phyloP scores from a whole-genome alignment of 2,888 invertebrate species.

The Drosophila prostipennis region DNA sequence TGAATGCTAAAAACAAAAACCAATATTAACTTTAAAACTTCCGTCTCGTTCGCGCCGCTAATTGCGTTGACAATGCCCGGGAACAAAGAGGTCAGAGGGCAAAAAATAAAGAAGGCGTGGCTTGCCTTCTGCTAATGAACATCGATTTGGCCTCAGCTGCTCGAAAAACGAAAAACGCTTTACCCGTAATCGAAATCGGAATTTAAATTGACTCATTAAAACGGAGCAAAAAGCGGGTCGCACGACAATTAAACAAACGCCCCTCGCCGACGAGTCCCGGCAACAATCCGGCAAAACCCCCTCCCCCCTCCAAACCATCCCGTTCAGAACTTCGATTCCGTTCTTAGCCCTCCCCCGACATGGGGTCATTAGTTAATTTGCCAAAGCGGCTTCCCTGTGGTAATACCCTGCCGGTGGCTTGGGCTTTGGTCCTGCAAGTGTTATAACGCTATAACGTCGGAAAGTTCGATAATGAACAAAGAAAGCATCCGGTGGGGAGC shows the following conservation, averaged over 20 bases:
- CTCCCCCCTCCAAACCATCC: neutral
- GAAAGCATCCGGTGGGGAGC: slow-evolving; percentile 10
- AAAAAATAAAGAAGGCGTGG: slow-evolving; percentile 46
- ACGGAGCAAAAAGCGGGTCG: slow-evolving; percentile 76
- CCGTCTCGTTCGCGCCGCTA: slow-evolving; percentile 48
- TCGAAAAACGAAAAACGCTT: slow-evolving; percentile 49
- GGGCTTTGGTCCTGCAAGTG: slow-evolving; percentile 13
- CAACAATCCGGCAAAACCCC: slow-evolving; percentile 2
- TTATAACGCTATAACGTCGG: slow-evolving; percentile 14
- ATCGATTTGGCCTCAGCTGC: slow-evolving; percentile 72
- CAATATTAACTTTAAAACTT: slow-evolving; percentile 70
- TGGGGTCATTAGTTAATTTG: slow-evolving; percentile 79
- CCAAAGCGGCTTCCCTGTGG: slow-evolving; percentile 59
- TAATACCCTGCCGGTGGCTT: slow-evolving; percentile 30
- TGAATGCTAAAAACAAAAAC: slow-evolving; percentile 50
- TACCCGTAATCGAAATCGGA: slow-evolving; percentile 77
- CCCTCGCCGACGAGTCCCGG: slow-evolving; percentile 18
- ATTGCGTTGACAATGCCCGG: slow-evolving; percentile 70
- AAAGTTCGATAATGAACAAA: slow-evolving; percentile 36
- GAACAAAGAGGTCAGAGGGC: slow-evolving; percentile 43
- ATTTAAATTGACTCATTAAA: slow-evolving; percentile 80
- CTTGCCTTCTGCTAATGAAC: slow-evolving; percentile 71
- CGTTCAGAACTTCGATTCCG: slow-evolving; percentile 3
- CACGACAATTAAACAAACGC: slow-evolving; percentile 77
- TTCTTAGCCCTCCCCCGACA: slow-evolving; percentile 38